Conservation (phyloP, 2,888 invertebrate genomes). For the Druceiella hillmani region DNA sequence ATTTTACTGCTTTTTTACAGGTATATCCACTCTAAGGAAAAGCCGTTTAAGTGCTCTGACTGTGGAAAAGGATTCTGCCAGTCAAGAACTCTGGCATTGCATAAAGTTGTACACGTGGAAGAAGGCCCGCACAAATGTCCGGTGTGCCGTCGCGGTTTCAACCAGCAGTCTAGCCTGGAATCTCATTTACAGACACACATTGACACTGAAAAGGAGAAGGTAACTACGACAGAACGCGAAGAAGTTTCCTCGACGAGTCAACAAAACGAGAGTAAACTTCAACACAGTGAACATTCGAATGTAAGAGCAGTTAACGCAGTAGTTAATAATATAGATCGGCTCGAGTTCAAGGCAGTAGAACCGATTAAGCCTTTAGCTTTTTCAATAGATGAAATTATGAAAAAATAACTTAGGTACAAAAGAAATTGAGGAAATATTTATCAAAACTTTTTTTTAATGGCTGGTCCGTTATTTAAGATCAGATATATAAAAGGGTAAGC, state of each 20-base stretch:
- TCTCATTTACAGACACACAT: slow-evolving; percentile 73
- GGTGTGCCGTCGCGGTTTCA: slow-evolving; percentile 69
- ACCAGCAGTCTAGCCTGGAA: slow-evolving; percentile 75
- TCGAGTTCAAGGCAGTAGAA: too few relatives aligned
- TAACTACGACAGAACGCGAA: slow-evolving; percentile 17
- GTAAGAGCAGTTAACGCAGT: too few relatives aligned
- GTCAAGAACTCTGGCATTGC: slow-evolving; percentile 81
- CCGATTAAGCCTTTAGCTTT: slow-evolving; percentile 49
- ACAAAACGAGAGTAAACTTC: slow-evolving; percentile 16
- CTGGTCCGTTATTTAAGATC: too few relatives aligned
- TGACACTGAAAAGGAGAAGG: slow-evolving; percentile 31
- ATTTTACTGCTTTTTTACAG: slow-evolving; percentile 45
- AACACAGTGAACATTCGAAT: slow-evolving; percentile 36
- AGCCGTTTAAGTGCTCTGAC: slow-evolving; percentile 84
- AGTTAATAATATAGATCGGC: slow-evolving; percentile 16
- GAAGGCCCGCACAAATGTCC: slow-evolving; percentile 79
- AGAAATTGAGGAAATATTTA: too few relatives aligned
- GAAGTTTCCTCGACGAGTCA: slow-evolving; percentile 22
- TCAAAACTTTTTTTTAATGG: too few relatives aligned
- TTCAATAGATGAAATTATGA: slow-evolving; percentile 71
- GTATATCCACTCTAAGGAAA: slow-evolving; percentile 89
- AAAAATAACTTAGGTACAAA: too few relatives aligned
- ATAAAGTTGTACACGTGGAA: slow-evolving; percentile 77
- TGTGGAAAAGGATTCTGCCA: slow-evolving; percentile 94
- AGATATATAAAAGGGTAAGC: too few relatives aligned